Evolutionary conservation across 2,888 invertebrate species (phyloP).

Genomic region (Temnothorax unifasciatus): DNA sequence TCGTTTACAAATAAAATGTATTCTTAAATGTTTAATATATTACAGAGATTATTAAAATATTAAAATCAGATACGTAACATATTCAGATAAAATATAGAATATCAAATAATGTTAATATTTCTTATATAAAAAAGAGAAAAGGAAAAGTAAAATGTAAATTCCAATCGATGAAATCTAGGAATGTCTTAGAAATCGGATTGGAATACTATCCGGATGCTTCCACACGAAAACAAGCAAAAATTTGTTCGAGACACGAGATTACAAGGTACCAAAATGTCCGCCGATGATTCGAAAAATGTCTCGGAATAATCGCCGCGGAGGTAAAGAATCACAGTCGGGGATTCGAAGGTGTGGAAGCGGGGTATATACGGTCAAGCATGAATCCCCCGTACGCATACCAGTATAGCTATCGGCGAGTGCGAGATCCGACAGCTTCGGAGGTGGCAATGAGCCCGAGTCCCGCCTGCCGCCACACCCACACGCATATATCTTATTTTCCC

Average conservation of each 20-base stretch:
- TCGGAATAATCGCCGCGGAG: not conserved
- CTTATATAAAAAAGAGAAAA: not conserved
- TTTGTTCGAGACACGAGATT: conserved; percentile 35
- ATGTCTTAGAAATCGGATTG: conserved; percentile 32
- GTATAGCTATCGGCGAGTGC: conserved; percentile 76
- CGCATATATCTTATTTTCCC: conserved; percentile 80
- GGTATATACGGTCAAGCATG: conserved; percentile 46
- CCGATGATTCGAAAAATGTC: conserved; percentile 33
- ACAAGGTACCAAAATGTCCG: conserved; percentile 29
- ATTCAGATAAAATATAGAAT: not conserved
- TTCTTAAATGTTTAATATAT: conserved; percentile 1
- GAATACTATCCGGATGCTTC: not conserved
- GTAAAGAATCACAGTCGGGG: conserved; percentile 5
- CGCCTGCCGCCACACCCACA: conserved; percentile 85
- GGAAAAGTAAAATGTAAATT: not conserved
- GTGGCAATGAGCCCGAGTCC: conserved; percentile 84
- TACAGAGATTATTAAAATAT: not conserved
- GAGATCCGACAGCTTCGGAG: conserved; percentile 85
- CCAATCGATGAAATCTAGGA: not conserved
- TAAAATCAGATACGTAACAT: not conserved
- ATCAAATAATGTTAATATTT: not conserved
- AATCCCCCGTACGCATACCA: conserved; percentile 61
- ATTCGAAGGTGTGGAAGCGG: conserved; percentile 10
- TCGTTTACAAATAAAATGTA: not conserved
- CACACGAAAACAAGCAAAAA: conserved; percentile 9